A percentile compares a stretch with the other conserved stretches of the same genome.
Evolutionary conservation across 2,113 vertebrate genomes (phyloP).

Genomic region (Cochlearius cochlearius): DNA sequence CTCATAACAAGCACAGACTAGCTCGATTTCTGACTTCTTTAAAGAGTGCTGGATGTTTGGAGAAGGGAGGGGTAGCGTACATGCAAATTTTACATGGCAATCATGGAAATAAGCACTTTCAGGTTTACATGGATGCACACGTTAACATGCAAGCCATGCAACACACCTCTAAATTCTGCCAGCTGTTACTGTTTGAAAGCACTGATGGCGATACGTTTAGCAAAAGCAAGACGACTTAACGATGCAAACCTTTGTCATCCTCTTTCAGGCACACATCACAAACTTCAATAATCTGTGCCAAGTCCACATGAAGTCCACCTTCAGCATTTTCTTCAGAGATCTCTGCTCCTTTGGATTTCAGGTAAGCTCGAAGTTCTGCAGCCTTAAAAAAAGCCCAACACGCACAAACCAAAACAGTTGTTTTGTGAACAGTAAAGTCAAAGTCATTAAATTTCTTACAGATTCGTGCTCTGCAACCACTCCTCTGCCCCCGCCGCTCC

Average conservation of each 20-base stretch:
- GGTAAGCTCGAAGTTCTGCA: slow-evolving; percentile 90
- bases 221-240: not conserved
- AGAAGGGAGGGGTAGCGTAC: not conserved
- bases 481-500: not conserved
- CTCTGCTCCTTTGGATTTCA: slow-evolving; percentile 94
- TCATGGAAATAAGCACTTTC: not conserved
- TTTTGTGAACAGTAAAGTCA: not conserved
- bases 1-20: not conserved
- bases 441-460: not conserved
- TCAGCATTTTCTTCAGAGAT: slow-evolving; percentile 96
- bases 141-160: not conserved
- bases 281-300: slow-evolving; percentile 96
- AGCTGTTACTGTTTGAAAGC: not conserved
- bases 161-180: not conserved
- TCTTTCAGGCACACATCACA: slow-evolving; percentile 95
- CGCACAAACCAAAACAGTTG: not conserved
- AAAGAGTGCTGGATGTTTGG: not conserved
- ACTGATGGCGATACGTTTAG: fast-evolving
- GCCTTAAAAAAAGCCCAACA: slow-evolving; percentile 73
- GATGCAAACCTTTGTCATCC: slow-evolving; percentile 91
- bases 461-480: not conserved
- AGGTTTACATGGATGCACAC: not conserved
- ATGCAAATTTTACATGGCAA: not conserved
- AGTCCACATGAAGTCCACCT: slow-evolving; percentile 90
- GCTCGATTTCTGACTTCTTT: not conserved